These are phyloP conservation scores for Acleris laterana DNA, from an alignment of 2,888 invertebrate genomes.

Conservation along the genomic window DNA sequence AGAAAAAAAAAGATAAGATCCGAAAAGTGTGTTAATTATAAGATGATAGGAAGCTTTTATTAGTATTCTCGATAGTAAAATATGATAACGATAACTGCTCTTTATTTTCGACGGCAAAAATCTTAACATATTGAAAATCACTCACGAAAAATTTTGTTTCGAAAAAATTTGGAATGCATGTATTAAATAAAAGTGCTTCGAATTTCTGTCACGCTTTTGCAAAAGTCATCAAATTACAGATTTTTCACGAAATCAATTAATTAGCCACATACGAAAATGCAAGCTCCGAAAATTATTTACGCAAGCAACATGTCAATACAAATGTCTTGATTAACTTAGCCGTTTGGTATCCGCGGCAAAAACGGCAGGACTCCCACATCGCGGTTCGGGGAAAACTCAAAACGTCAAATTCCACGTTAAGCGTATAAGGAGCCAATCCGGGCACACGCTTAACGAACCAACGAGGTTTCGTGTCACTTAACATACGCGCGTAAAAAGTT, in stretches of 20 bases:
- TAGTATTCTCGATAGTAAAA: neutral
- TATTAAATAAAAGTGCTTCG: too few species aligned
- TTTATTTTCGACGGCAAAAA: too few species aligned
- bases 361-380: conserved; percentile 71
- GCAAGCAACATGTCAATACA: conserved; percentile 65
- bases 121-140: too few species aligned
- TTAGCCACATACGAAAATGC: conserved; percentile 41
- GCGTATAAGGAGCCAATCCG: conserved; percentile 60
- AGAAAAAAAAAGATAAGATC: conserved; percentile 3
- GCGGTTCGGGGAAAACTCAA: conserved; percentile 74
- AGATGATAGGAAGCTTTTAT: neutral
- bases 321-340: conserved; percentile 74
- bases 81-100: too few species aligned
- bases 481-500: conserved; percentile 43
- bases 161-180: too few species aligned
- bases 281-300: conserved; percentile 57
- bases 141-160: too few species aligned
- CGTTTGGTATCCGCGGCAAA: conserved; percentile 57
- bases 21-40: neutral
- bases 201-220: too few species aligned
- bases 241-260: conserved; percentile 28
- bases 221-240: conserved; percentile 4
- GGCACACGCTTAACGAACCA: conserved; percentile 48
- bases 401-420: conserved; percentile 72
- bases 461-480: conserved; percentile 52